These are phyloP conservation scores for Larimichthys crocea DNA, from an alignment of 2,113 vertebrate genomes.

Conservation along the genomic window DNA sequence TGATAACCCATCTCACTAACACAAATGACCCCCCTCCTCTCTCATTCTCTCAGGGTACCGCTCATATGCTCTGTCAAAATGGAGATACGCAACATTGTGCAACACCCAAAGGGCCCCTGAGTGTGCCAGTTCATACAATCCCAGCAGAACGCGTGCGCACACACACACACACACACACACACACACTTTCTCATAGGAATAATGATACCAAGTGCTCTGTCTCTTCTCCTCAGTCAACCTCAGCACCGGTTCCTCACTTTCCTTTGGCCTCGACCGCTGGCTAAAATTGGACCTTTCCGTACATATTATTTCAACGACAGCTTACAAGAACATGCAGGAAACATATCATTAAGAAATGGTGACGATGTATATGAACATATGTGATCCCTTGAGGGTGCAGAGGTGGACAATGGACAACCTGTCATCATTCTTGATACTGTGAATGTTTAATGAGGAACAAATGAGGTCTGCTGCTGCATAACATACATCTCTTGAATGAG, in stretches of 20 bases:
- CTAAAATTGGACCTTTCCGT: constrained; percentile 5
- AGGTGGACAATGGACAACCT: constrained; percentile 5
- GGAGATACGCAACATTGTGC: constrained; percentile 60
- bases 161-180: constrained; percentile 15
- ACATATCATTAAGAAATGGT: background rate
- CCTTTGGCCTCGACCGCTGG: background rate
- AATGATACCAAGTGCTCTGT: background rate
- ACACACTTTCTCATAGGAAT: background rate
- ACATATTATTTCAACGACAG: constrained; percentile 2
- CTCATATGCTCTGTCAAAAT: constrained; percentile 31
- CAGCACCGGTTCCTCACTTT: constrained; percentile 1
- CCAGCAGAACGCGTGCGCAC: constrained; percentile 8
- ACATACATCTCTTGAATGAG: constrained; percentile 11
- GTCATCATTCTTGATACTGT: constrained; percentile 21
- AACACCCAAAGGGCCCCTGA: constrained; percentile 58
- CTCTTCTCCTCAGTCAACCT: background rate
- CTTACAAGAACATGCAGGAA: constrained; percentile 22
- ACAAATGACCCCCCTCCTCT: background rate
- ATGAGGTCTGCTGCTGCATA: constrained; percentile 10
- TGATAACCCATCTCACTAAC: background rate
- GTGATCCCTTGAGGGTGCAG: background rate
- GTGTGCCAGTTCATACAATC: constrained; percentile 32
- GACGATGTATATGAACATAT: background rate
- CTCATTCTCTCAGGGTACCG: background rate
- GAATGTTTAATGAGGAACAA: constrained; percentile 12